Evolutionary conservation across 2,888 invertebrate genomes (phyloP), one percentile per base, ranked within the genome.

Genomic region (Mechanitis mazaeus): DNA sequence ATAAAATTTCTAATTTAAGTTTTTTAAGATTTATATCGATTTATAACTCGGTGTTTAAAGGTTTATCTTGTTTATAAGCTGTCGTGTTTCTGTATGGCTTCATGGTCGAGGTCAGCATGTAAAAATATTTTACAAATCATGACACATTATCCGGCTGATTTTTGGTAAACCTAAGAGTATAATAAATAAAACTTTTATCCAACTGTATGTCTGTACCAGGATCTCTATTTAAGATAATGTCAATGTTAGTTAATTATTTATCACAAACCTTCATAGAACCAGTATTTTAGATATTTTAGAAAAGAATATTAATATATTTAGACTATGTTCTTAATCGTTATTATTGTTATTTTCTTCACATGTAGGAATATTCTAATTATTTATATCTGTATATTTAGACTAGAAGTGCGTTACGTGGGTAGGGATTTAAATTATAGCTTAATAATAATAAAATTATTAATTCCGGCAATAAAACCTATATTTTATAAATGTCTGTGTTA

Each of bases 301-400:
- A 9, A 31, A 20, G 7, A 47, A 35, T 35, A 35, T 35, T 35
- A 31, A 50, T 50, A 31, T 50, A 31, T 31, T 31, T 9, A 50
- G 50, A 31, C 11, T 31, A 50, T 31, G 31, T 50, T 50, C 31
- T 50, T 50, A 50, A 11, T 31, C 31, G 9, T 47, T 31, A n/a
- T 50, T 50, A 50, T 47, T 11, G 5, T 47, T 28, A 47, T n/a
- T n/a, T 47, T 47, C 28, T 38, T 38, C 38, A 38, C 7, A 47
- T 47, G 47, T 50, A 28, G 31, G 9, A 53, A 64, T 64, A 54
- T 42, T 59, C 54, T 59, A 54, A 59, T 59, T 72, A 72, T 74
- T 70, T 69, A 61, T 68, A 74, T 76, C 76, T 83, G 81, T 80
- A 81, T 75, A 81, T 78, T 31, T 3, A 80, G 71, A 63, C 33